These are phyloP conservation scores for Cylloceria caligata DNA, from an alignment of 2,888 invertebrate species.

Conservation along the genomic window DNA sequence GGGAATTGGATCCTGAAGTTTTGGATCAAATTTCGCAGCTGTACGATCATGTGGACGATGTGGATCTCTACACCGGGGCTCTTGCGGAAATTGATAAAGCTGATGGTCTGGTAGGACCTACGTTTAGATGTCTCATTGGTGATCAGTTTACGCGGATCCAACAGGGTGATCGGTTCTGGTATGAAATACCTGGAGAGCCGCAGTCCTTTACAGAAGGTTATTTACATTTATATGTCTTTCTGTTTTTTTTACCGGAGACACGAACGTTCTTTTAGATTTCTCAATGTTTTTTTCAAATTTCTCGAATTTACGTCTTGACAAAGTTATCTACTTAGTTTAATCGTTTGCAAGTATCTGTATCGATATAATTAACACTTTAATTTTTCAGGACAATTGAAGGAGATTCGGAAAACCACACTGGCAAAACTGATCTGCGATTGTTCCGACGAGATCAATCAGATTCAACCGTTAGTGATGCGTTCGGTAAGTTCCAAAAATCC, in stretches of 20 bases:
- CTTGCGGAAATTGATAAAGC: constrained; percentile 91
- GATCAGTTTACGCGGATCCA: constrained; percentile 94
- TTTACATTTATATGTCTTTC: neutral
- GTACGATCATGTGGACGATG: constrained; percentile 92
- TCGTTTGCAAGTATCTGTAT: no score
- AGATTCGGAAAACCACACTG: constrained; percentile 91
- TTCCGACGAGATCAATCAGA: constrained; percentile 88
- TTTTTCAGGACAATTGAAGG: constrained; percentile 89
- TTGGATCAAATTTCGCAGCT: constrained; percentile 87
- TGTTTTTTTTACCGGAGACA: no score
- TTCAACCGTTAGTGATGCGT: constrained; percentile 91
- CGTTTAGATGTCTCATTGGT: constrained; percentile 92
- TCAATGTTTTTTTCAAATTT: no score
- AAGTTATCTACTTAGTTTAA: no score
- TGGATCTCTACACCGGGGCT: constrained; percentile 95
- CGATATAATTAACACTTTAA: neutral
- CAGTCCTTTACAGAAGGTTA: constrained; percentile 89
- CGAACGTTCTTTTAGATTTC: no score
- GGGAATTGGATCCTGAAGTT: constrained; percentile 88
- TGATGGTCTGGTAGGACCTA: constrained; percentile 93
- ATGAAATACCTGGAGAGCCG: constrained; percentile 89
- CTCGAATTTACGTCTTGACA: no score
- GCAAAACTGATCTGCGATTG: constrained; percentile 92
- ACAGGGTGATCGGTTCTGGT: constrained; percentile 95
- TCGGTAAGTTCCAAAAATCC: constrained; percentile 87